Percentiles rank a stretch among this genome's conserved stretches.
Conservation (phyloP, 2,797 vertebrate species). For the Tauraco hartlaubi region DNA sequence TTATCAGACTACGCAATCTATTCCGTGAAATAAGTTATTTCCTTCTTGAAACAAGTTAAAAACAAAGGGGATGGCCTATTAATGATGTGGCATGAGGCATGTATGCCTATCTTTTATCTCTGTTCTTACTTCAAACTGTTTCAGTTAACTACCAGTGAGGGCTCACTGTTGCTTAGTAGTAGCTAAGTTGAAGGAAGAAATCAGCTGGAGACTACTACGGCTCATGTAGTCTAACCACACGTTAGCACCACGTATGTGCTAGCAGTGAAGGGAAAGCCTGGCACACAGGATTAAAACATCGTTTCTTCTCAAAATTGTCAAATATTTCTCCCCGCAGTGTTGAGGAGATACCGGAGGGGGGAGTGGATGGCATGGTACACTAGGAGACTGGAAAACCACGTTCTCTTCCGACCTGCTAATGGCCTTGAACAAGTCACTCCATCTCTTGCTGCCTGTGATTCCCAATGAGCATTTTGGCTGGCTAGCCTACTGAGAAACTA, state of each 20-base stretch:
- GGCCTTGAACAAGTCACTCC: not conserved
- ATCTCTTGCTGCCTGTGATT: not conserved
- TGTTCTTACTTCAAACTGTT: not conserved
- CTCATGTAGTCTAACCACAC: not conserved
- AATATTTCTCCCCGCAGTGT: not conserved
- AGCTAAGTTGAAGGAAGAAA: not conserved
- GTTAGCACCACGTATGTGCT: not conserved
- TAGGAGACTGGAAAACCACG: accelerated
- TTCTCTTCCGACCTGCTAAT: not conserved
- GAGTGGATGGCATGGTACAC: not conserved
- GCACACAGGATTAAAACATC: not conserved
- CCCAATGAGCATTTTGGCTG: not conserved
- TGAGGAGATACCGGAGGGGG: not conserved
- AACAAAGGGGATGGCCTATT: not conserved
- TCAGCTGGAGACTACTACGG: not conserved
- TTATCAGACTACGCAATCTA: not conserved
- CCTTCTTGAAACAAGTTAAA: not conserved
- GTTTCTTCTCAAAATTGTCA: not conserved
- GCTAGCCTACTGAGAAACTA: not conserved
- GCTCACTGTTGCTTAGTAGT: not conserved
- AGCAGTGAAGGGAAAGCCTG: not conserved
- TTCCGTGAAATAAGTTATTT: not conserved
- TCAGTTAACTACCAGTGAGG: not conserved
- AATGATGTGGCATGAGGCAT: accelerated
- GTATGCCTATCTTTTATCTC: not conserved